Base-by-base conservation (phyloP, 2,888 invertebrate species). In the Atethmia centrago region DNA sequence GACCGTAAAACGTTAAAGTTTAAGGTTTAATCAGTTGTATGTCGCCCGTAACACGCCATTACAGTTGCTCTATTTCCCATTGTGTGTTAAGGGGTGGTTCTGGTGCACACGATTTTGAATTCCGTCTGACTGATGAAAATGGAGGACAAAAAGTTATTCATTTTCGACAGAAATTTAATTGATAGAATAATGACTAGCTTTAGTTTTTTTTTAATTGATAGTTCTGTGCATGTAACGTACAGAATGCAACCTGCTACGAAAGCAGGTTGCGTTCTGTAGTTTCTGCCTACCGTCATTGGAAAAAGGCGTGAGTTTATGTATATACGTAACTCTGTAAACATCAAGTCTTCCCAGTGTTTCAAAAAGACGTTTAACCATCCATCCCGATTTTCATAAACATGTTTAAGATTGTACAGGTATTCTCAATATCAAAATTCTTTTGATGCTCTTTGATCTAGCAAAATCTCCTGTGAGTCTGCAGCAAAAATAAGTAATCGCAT, bases 11-110 rank as follows among this genome's bases (percentile, higher is more conserved):
- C 67, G 62, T 63, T 76, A 56, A 76, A 79, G 74, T 77, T 83
- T 70, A 66, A 74, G 40, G 70, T 78, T 74, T 79, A 84, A 81
- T 86, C 79, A 86, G 84, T 68, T 81, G 84, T 77, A 56, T 84
- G 77, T 84, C 53, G 67, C 67, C 56, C n/a, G n/a, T n/a, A 77
- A 79, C 81, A 81, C 71, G 67, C 77, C 70, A 66, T 81, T 77
- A 63, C 71, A 84, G 77, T 81, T 81, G n/a, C 64, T 83, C 74
- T 85, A 73, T 71, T 74, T 80, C 53, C 70, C 61, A 70, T 75
- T 75, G 63, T 58, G 53, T n/a, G 31, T 79, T 73, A 62, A 69
- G 55, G 62, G n/a, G 31, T 51, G 51, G 68, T 73, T 78, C 66
- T 45, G 5, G 3, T 62, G 5, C 16, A 25, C 36, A 64, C 69